Conservation (phyloP, 2,113 vertebrate genomes). For the Gallinago undulata region DNA sequence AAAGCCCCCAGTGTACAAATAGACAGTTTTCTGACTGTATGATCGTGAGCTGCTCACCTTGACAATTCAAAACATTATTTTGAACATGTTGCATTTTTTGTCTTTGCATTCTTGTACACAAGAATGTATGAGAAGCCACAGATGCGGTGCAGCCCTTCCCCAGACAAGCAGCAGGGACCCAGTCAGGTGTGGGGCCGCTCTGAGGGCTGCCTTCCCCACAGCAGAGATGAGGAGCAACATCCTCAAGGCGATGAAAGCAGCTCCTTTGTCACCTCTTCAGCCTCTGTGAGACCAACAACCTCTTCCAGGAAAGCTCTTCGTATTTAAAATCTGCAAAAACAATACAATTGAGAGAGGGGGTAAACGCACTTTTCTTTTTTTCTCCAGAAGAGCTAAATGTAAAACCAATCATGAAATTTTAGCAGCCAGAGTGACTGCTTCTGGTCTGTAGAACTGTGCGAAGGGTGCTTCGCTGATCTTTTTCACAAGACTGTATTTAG, state of each 20-base stretch:
- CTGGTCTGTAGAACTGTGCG: background rate
- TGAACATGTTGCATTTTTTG: background rate
- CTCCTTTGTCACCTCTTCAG: background rate
- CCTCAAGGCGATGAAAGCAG: rapidly evolving
- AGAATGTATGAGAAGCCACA: background rate
- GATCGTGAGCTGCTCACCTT: background rate
- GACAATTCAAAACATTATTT: background rate
- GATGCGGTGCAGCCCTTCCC: background rate
- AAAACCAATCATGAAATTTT: background rate
- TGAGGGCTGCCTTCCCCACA: rapidly evolving
- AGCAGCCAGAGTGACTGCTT: background rate
- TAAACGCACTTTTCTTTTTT: background rate
- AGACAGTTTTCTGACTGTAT: background rate
- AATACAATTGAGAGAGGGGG: background rate
- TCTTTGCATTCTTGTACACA: background rate
- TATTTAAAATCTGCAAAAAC: background rate
- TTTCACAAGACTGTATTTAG: background rate
- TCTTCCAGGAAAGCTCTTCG: background rate
- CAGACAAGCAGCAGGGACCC: background rate
- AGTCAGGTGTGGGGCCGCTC: rapidly evolving
- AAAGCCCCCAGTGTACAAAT: background rate
- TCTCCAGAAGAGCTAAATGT: background rate
- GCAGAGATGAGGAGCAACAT: background rate
- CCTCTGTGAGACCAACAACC: background rate
- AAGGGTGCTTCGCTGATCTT: background rate